Percentiles rank a stretch among this genome's conserved stretches.
Evolutionary conservation across 2,888 invertebrate genomes (phyloP).

Genomic region (Mythimna impura): DNA sequence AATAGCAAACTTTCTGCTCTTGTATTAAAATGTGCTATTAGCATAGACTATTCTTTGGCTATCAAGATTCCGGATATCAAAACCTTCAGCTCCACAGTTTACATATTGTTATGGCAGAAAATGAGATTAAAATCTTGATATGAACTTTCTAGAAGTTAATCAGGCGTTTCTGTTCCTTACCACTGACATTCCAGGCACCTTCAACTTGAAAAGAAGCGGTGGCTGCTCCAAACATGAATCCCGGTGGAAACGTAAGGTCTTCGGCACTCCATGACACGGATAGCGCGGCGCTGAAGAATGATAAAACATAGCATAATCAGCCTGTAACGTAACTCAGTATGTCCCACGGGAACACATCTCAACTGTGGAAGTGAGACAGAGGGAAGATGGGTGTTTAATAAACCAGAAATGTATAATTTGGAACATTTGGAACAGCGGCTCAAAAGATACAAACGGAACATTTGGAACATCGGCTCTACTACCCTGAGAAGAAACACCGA

Average conservation of each 20-base stretch:
- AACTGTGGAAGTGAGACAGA: too few species aligned
- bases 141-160: neutral
- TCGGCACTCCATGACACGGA: conserved; percentile 26
- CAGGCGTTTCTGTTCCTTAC: conserved; percentile 61
- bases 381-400: too few species aligned
- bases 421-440: too few species aligned
- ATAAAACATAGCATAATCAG: too few species aligned
- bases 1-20: too few species aligned
- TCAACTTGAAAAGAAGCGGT: conserved; percentile 82
- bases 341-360: too few species aligned
- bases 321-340: too few species aligned
- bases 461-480: too few species aligned
- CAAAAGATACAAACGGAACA: too few species aligned
- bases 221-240: conserved; percentile 78
- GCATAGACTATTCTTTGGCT: neutral
- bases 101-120: neutral
- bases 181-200: conserved; percentile 82
- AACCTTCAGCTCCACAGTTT: neutral
- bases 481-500: too few species aligned
- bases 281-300: conserved; percentile 37
- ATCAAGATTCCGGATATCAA: neutral
- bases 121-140: neutral
- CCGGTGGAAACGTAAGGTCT: conserved; percentile 64
- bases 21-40: too few species aligned
- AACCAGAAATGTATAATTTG: too few species aligned